Evolutionary conservation across 1,140 invertebrate species (phyloP), one percentile per base, ranked within the genome.

Genomic region (Anoplolepis gracilipes): DNA sequence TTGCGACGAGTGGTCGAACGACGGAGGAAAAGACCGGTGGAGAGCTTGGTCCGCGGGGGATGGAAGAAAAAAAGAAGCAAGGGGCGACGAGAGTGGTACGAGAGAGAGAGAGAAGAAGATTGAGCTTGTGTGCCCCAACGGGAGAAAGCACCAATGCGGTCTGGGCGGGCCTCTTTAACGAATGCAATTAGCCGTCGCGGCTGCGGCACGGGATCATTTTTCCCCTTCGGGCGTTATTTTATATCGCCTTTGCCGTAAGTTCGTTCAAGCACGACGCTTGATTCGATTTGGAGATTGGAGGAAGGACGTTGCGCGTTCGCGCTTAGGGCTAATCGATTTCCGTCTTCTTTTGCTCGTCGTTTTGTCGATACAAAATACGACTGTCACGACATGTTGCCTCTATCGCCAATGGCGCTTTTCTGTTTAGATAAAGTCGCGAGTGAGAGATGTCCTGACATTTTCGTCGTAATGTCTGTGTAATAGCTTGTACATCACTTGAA

Each of bases 261-360:
- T 82, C 67, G 67, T 73, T 82, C 67, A 72, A 81, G 65, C 78
- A 82, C 55, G 67, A 53, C 67, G 53, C 78, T 59, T 73, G 67
- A 73, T 82, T 82, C 78, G 67, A 82, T 82, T 82, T 67, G 67
- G 67, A 82, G 78, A 82, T 82, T 82, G 78, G 78, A 73, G 67
- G 36, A 72, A 72, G 64, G 25, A 82, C 36, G 78, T 55, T 36
- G 42, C 33, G n/a, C 42, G 62, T 7, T 25, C 67, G 36, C 36
- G 78, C 53, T 82, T 73, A 61, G 53, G 67, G 67, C 78, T 73
- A 82, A 82, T 82, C 78, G 78, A 82, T 82, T 59, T 59, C 53
- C 25, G 6, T 11, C n/a, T 72, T 73, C 59, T 73, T 82, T 49
- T 46, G 7, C 13, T 36, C 46, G 62, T 69, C 46, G 46, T 79